Evolutionary conservation across 2,113 vertebrate genomes (phyloP).

Genomic region (Microtus richardsoni): DNA sequence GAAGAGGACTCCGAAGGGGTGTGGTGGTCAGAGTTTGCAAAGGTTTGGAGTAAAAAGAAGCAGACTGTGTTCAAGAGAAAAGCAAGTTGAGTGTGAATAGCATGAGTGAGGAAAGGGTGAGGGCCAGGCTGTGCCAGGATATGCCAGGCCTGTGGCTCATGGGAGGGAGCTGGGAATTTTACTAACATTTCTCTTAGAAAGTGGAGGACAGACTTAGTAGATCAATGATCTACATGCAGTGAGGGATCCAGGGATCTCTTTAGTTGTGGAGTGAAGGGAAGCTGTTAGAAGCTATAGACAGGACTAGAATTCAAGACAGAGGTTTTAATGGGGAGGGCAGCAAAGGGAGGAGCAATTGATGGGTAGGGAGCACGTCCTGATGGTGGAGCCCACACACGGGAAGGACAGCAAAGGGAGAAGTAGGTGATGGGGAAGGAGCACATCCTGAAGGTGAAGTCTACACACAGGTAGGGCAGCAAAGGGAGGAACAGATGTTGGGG

Average conservation of each 20-base stretch:
- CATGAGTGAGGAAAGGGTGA: neutral
- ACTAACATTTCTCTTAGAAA: fast-evolving
- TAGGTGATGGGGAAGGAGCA: fast-evolving
- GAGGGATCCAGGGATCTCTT: neutral
- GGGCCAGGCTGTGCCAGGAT: neutral
- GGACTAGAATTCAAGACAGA: neutral
- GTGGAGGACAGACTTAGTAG: fast-evolving
- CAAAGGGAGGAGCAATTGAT: neutral
- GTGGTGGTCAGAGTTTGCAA: neutral
- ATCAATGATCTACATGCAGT: fast-evolving
- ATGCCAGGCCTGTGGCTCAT: too few relatives aligned
- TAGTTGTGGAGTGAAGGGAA: neutral
- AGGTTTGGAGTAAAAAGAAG: neutral
- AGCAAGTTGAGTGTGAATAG: too few relatives aligned
- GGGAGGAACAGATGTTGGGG: fast-evolving
- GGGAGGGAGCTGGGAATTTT: neutral
- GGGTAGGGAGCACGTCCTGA: fast-evolving
- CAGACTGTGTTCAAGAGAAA: neutral
- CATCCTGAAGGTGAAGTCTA: fast-evolving
- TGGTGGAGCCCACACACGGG: fast-evolving
- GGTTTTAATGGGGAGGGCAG: neutral
- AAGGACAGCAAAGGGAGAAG: neutral
- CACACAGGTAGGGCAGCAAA: neutral
- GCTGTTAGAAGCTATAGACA: fast-evolving
- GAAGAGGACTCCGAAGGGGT: neutral